Evolutionary conservation across 1,140 invertebrate species (phyloP).

Genomic region (Bombus fervidus): DNA sequence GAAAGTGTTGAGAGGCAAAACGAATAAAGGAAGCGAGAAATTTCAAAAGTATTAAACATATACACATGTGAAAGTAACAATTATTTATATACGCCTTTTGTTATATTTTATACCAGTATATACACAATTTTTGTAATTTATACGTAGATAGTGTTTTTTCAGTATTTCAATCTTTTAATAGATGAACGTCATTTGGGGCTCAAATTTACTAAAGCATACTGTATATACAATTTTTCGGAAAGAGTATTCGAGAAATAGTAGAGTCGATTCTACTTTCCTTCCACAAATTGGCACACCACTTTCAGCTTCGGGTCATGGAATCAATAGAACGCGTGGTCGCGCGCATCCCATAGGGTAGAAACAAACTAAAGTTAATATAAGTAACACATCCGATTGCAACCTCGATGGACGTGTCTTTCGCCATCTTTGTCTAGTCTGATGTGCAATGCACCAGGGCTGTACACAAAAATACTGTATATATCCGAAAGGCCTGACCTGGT

Average conservation of each 20-base stretch:
- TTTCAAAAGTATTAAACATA: not conserved
- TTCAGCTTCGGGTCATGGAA: slow-evolving; percentile 63
- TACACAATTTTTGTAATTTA: not conserved
- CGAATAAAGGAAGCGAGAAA: not conserved
- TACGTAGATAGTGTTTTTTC: too few relatives aligned
- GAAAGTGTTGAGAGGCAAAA: slow-evolving; percentile 8
- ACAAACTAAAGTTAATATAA: slow-evolving; percentile 51
- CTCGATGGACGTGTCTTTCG: slow-evolving; percentile 18
- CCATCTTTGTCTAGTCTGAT: slow-evolving; percentile 17
- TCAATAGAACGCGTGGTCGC: slow-evolving; percentile 68
- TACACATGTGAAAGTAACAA: not conserved
- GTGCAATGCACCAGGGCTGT: slow-evolving; percentile 33
- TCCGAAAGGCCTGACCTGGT: slow-evolving; percentile 62
- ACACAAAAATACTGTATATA: slow-evolving; percentile 54
- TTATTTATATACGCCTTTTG: not conserved
- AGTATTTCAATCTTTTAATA: not conserved
- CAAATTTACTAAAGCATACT: not conserved
- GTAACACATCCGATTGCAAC: slow-evolving; percentile 16
- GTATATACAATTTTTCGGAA: not conserved
- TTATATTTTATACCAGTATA: not conserved
- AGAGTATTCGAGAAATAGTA: not conserved
- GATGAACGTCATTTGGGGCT: not conserved
- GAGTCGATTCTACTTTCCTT: slow-evolving; percentile 52
- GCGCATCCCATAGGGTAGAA: slow-evolving; percentile 67
- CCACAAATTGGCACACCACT: slow-evolving; percentile 65